These are phyloP conservation scores for Euphonia xanthogaster DNA, from an alignment of 2,797 vertebrate genomes.

Conservation along the genomic window DNA sequence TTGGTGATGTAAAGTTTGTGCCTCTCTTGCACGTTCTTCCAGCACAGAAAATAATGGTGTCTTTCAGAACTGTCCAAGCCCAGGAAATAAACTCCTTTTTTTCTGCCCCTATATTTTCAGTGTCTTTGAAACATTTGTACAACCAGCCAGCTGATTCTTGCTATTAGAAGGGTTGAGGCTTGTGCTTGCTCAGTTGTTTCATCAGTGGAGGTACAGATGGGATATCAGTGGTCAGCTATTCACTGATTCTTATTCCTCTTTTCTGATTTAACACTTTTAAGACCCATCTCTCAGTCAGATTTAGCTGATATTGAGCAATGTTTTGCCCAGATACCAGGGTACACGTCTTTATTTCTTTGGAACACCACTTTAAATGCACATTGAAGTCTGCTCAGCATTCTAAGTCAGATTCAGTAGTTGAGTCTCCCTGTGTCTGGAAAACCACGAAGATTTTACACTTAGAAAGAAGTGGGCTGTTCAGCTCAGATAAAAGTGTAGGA, in stretches of 20 bases:
- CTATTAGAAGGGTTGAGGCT: neutral
- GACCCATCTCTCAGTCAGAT: neutral
- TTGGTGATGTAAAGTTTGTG: neutral
- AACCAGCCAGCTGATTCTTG: neutral
- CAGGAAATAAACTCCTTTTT: neutral
- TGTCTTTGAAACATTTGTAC: neutral
- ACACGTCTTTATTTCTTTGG: rapidly evolving
- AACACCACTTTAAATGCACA: neutral
- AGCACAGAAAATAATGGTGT: neutral
- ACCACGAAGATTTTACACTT: neutral
- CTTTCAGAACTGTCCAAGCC: neutral
- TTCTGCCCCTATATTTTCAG: rapidly evolving
- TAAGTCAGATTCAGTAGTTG: neutral
- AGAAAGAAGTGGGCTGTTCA: neutral
- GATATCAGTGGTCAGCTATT: neutral
- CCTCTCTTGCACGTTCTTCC: rapidly evolving
- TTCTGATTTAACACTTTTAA: neutral
- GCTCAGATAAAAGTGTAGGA: neutral
- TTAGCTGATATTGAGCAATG: neutral
- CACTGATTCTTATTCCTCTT: neutral
- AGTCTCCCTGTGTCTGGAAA: neutral
- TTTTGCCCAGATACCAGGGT: neutral
- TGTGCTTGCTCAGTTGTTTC: neutral
- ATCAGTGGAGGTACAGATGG: neutral
- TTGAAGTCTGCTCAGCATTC: neutral